These are phyloP conservation scores for Leucopsar rothschildi DNA, from an alignment of 2,113 vertebrate species.

Conservation along the genomic window DNA sequence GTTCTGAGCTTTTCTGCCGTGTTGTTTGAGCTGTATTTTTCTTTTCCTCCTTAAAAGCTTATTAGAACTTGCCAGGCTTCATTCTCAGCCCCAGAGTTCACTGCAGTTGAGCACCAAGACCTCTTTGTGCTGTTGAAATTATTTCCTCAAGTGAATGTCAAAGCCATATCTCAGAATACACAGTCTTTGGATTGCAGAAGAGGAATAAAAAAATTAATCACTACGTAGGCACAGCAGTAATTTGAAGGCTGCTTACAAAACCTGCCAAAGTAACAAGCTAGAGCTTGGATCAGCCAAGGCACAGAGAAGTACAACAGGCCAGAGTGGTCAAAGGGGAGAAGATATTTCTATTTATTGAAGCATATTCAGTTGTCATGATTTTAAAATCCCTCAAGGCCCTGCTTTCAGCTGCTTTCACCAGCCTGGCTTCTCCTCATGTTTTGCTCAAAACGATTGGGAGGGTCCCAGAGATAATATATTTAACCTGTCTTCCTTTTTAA, in stretches of 20 bases:
- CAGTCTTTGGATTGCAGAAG: not conserved
- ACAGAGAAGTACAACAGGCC: not conserved
- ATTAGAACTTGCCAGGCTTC: not conserved
- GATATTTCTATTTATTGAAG: slow-evolving; percentile 10
- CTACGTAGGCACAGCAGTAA: slow-evolving; percentile 6
- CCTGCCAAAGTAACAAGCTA: slow-evolving; percentile 17
- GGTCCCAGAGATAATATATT: not conserved
- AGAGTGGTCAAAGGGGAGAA: not conserved
- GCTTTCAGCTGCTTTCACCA: not conserved
- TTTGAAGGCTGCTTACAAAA: slow-evolving; percentile 42
- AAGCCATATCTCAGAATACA: not conserved
- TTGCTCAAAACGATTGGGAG: not conserved
- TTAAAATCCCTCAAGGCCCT: not conserved
- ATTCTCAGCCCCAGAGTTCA: not conserved
- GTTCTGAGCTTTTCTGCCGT: not conserved
- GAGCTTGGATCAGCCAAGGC: not conserved
- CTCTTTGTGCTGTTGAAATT: slow-evolving; percentile 1
- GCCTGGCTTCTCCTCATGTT: not conserved
- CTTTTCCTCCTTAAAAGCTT: not conserved
- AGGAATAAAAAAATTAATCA: slow-evolving; percentile 51
- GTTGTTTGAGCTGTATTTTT: not conserved
- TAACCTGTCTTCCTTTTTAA: not conserved
- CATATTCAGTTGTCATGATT: not conserved
- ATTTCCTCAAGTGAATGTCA: slow-evolving; percentile 40
- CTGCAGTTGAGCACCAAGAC: not conserved